These are phyloP conservation scores for Coecobrya sp. DNA, from an alignment of 2,888 invertebrate species.

Conservation along the genomic window DNA sequence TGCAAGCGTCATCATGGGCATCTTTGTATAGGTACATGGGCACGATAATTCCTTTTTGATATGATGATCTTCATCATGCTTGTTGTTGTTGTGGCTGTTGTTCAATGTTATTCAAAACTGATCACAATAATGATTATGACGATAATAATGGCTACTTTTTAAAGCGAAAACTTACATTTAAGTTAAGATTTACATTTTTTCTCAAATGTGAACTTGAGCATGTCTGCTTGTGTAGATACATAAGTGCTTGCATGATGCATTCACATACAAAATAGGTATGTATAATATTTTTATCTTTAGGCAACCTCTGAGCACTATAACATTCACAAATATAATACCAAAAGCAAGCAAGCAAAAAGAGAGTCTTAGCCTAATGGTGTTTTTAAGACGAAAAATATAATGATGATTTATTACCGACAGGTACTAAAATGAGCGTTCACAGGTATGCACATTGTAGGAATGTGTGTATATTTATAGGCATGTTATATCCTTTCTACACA, in stretches of 20 bases:
- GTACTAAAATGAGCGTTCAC: conserved; percentile 54
- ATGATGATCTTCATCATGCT: neutral
- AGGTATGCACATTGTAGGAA: neutral
- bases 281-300: neutral
- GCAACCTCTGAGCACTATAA: neutral
- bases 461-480: too few species aligned
- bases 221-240: neutral
- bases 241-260: neutral
- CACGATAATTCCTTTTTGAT: conserved; percentile 45
- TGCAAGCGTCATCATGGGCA: neutral
- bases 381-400: conserved; percentile 47
- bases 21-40: neutral
- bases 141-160: conserved; percentile 45
- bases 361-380: conserved; percentile 14
- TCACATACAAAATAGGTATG: neutral
- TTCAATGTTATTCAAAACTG: conserved; percentile 41
- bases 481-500: too few species aligned
- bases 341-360: neutral
- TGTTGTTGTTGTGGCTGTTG: conserved; percentile 4
- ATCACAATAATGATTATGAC: conserved; percentile 51
- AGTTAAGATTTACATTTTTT: conserved; percentile 46
- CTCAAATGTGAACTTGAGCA: neutral
- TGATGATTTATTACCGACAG: conserved; percentile 78
- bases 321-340: neutral
- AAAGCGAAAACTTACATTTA: conserved; percentile 53